phyloP scores from a whole-genome alignment of 2,797 vertebrate species.

The Cuniculus paca region DNA sequence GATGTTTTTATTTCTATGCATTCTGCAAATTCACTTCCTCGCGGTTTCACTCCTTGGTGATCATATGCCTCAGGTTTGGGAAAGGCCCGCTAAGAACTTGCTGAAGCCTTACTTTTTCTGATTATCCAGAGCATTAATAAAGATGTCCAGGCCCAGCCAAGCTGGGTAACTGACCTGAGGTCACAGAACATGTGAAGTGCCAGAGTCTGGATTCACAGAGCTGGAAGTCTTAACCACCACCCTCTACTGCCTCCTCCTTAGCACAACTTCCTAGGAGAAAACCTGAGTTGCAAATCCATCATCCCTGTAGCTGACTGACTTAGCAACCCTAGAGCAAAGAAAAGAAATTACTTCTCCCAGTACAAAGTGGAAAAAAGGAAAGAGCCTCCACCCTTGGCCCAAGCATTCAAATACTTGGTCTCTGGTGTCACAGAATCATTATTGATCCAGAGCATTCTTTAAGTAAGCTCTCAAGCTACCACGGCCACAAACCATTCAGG shows the following conservation, averaged over 20 bases:
- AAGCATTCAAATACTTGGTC: not conserved
- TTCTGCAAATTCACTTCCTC: not conserved
- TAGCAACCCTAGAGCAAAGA: not conserved
- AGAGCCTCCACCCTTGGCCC: not conserved
- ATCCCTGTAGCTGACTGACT: not conserved
- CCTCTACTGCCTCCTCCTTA: not conserved
- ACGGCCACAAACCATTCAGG: not conserved
- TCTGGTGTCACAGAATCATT: not conserved
- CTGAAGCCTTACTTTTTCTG: not conserved
- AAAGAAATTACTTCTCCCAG: not conserved
- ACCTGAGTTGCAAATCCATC: not conserved
- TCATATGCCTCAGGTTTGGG: not conserved
- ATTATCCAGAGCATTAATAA: not conserved
- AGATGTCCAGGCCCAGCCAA: not conserved
- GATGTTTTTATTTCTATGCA: not conserved
- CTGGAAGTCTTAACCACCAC: not conserved
- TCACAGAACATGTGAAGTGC: not conserved
- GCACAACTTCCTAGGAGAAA: slow-evolving; percentile 8
- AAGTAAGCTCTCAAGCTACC: slow-evolving; percentile 21
- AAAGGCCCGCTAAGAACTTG: not conserved
- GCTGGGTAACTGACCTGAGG: not conserved
- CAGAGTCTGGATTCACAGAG: not conserved
- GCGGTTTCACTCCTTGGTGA: not conserved
- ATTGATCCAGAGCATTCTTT: not conserved
- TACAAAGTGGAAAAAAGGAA: not conserved